Base-by-base conservation (phyloP, 2,888 invertebrate species). In the Tanypteryx hageni region DNA sequence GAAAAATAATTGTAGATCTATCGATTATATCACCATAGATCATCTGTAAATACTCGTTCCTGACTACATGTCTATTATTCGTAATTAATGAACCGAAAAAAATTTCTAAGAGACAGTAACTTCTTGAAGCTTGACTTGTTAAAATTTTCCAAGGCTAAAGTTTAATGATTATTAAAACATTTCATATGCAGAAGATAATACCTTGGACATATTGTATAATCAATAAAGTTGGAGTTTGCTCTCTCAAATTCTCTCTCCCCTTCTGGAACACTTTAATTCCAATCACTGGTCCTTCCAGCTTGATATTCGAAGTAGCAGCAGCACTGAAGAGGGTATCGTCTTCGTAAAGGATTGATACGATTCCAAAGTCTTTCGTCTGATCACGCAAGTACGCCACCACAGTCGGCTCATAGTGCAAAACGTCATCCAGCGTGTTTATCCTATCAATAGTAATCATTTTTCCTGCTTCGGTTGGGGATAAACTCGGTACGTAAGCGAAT, bases 281-380 rank as follows among this genome's bases (percentile, higher is more conserved):
- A 89, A 89, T 61, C 13, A 89, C 89, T 44, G 89, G 89, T 44
- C 89, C 89, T 44, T 61, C 18, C 4, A 61, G 3, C 27, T 89
- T 64, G 44, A 31, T 31, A 10, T 31, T 31, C 8, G 64, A 44
- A 18, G 61, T 61, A 13, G 59, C 61, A 64, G 89, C 89, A 44
- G 64, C 89, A 89, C 89, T 89, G n/a, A 89, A 89, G 0, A 89
- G 64, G 44, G 61, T 61, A n/a, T 44, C 89, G 61, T 89, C 59
- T 59, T 64, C 44, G 18, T 31, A 89, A 18, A 61, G 31, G 3
- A 61, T 89, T 0, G 89, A 27, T 10, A 68, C n/a, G 10, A 44
- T 89, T 18, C 89, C 64, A 44, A 57, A 83, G n/a, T 83, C 83
- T 18, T 56, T 16, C 11, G 83, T 56, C 57, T 83, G 18, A n/a